A percentile compares a stretch with the other conserved stretches of the same genome.
phyloP scores from a whole-genome alignment of 2,797 vertebrate genomes.

The Megalops cyprinoides region DNA sequence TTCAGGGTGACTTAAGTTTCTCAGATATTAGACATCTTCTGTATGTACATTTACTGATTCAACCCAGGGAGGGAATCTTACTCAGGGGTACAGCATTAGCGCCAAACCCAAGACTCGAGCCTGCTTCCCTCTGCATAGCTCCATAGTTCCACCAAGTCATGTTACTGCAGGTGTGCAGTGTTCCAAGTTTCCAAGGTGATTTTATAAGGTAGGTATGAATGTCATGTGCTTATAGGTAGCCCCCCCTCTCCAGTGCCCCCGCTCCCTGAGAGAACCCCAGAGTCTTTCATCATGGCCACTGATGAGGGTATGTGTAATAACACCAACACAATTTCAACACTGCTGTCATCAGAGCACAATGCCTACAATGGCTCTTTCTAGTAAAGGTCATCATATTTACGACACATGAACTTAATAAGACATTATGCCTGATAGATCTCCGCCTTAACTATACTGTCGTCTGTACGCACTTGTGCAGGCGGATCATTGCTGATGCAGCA shows the following conservation, averaged over 20 bases:
- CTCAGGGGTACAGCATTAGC: neutral
- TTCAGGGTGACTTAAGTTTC: neutral
- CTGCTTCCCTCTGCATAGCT: neutral
- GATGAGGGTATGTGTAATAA: conserved; percentile 70
- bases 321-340: neutral
- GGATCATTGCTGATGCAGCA: neutral
- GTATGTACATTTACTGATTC: neutral
- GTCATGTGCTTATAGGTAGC: conserved; percentile 47
- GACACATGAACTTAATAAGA: neutral
- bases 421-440: neutral
- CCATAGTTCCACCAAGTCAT: neutral
- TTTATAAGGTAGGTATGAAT: neutral
- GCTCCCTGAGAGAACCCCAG: conserved; percentile 89
- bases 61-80: neutral
- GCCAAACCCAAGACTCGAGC: neutral
- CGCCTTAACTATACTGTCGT: neutral
- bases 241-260: conserved; percentile 80
- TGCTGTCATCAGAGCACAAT: neutral
- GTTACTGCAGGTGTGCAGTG: neutral
- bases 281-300: conserved; percentile 82
- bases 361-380: neutral
- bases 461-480: neutral
- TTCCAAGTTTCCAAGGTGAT: no score
- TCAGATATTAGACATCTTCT: neutral
- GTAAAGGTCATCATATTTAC: neutral